phyloP scores from a whole-genome alignment of 2,888 invertebrate species.

The Calliopum simillimum region DNA sequence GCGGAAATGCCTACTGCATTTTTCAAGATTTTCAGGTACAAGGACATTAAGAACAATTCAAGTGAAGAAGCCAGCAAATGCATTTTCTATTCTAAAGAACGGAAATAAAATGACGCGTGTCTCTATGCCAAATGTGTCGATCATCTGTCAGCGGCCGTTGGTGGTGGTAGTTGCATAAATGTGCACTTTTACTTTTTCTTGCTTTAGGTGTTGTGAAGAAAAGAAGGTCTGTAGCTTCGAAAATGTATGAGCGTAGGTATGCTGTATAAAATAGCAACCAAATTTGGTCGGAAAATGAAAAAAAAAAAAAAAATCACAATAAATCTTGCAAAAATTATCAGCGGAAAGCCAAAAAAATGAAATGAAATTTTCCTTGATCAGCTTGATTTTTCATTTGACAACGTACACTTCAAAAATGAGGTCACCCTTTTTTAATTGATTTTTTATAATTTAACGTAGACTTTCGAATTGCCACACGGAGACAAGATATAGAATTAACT shows the following conservation, averaged over 20 bases:
- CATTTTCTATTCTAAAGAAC: slow-evolving; percentile 3
- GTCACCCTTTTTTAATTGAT: background rate
- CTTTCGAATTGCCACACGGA: background rate
- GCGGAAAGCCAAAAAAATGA: slow-evolving; percentile 16
- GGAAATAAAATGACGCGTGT: slow-evolving; percentile 34
- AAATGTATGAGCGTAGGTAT: slow-evolving; percentile 1
- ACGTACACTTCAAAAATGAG: background rate
- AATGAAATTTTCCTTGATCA: background rate
- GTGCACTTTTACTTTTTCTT: slow-evolving; percentile 19
- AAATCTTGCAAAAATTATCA: slow-evolving; percentile 21
- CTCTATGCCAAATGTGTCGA: slow-evolving; percentile 14
- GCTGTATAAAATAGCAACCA: background rate
- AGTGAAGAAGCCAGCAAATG: background rate
- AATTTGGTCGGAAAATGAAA: background rate
- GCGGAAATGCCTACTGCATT: slow-evolving; percentile 10
- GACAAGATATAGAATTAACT: slow-evolving; percentile 5
- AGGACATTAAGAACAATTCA: slow-evolving; percentile 4
- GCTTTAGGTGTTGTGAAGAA: background rate
- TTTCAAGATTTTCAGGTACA: background rate
- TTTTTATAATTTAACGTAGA: background rate
- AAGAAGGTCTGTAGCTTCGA: no score
- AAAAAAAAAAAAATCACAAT: background rate
- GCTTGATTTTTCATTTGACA: slow-evolving; percentile 5
- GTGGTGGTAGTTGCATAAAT: background rate
- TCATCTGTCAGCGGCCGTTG: slow-evolving; percentile 21